These are phyloP conservation scores for Torymus texanus DNA, from an alignment of 2,888 invertebrate genomes.

Conservation along the genomic window DNA sequence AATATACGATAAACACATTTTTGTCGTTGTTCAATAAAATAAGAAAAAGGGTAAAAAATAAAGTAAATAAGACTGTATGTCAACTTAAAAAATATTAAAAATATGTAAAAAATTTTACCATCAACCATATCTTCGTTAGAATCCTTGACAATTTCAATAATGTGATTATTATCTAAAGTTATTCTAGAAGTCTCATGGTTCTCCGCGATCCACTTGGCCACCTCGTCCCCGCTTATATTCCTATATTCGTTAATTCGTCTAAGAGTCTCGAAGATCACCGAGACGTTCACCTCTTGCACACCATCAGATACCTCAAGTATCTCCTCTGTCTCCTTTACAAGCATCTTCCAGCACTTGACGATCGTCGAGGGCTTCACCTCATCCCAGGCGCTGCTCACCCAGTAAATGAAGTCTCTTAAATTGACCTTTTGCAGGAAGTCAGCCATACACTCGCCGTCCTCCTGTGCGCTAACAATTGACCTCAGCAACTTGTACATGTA, in stretches of 20 bases:
- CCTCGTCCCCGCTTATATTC: conserved; percentile 35
- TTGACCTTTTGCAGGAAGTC: conserved; percentile 36
- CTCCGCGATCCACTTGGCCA: conserved; percentile 46
- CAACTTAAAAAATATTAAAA: background rate
- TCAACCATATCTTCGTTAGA: conserved; percentile 40
- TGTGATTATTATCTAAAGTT: conserved; percentile 40
- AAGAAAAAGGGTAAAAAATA: background rate
- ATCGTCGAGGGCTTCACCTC: conserved; percentile 49
- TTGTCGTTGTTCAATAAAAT: background rate
- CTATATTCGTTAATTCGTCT: conserved; percentile 40
- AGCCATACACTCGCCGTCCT: conserved; percentile 43
- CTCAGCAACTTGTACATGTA: conserved; percentile 54
- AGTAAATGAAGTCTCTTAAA: conserved; percentile 47
- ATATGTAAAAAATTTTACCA: conserved; percentile 14
- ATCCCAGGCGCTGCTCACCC: conserved; percentile 53
- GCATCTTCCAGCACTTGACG: conserved; percentile 55
- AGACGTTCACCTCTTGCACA: conserved; percentile 22
- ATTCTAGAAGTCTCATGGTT: conserved; percentile 33
- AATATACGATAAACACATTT: background rate
- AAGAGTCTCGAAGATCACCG: conserved; percentile 22
- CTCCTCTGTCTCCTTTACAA: conserved; percentile 30
- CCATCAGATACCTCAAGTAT: background rate
- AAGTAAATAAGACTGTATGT: background rate
- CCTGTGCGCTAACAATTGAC: conserved; percentile 46
- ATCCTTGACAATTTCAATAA: conserved; percentile 44